A percentile compares a stretch with the other conserved stretches of the same genome.
phyloP scores from a whole-genome alignment of 2,888 invertebrate genomes.

The Conus canariensis region DNA sequence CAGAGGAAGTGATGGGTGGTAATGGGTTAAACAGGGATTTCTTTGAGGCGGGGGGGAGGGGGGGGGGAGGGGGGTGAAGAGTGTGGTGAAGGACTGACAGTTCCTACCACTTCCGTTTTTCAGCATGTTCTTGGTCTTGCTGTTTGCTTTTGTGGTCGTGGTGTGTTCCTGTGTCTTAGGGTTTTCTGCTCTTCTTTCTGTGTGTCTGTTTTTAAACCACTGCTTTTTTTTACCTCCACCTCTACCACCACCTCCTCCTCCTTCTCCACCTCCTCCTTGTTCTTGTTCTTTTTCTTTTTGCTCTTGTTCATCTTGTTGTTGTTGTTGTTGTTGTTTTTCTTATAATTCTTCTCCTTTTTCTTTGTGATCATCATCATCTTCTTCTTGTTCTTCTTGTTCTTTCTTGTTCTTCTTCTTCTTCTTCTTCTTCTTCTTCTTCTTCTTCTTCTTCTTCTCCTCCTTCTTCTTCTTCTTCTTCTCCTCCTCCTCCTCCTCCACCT shows the following conservation, averaged over 20 bases:
- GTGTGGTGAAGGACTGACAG: no score
- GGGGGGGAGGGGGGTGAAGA: no score
- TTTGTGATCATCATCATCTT: neutral
- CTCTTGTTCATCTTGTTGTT: neutral
- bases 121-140: no score
- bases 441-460: conserved; percentile 13
- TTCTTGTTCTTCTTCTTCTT: conserved; percentile 18
- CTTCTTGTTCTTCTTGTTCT: conserved; percentile 14
- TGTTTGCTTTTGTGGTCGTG: no score
- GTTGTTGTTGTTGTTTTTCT: neutral
- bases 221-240: neutral
- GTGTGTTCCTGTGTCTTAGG: no score
- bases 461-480: conserved; percentile 4
- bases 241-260: neutral
- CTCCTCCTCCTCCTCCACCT: neutral
- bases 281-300: neutral
- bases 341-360: neutral
- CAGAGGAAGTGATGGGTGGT: no score
- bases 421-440: conserved; percentile 19
- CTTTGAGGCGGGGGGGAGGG: no score
- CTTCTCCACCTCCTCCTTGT: neutral
- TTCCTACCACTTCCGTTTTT: no score
- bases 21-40: no score
- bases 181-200: no score
- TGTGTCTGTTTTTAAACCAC: no score